Conservation (phyloP, 92 coral and sea anemone species). For the Palythoa heliodiscus region DNA sequence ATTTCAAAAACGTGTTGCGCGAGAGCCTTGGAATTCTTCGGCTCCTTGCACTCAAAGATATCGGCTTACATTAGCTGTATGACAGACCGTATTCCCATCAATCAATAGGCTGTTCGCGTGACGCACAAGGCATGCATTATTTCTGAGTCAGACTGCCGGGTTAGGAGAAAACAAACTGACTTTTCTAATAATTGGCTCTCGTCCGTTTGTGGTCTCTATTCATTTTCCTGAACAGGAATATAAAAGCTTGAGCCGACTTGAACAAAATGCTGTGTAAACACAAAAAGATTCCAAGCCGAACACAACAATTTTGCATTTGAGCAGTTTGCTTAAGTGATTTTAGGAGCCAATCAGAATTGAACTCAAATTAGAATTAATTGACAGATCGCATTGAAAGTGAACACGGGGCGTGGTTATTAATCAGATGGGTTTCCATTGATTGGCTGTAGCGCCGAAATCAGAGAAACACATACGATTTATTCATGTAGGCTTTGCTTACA, state of each 20-base stretch:
- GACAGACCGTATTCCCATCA: slow-evolving; percentile 14
- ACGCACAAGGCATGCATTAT: slow-evolving; percentile 11
- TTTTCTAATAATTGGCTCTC: slow-evolving; percentile 28
- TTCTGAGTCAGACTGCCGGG: slow-evolving; percentile 29
- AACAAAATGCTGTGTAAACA: slow-evolving; percentile 80
- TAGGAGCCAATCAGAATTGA: slow-evolving; percentile 75
- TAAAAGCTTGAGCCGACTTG: slow-evolving; percentile 57
- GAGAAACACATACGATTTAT: slow-evolving; percentile 73
- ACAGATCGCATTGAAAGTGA: slow-evolving; percentile 79
- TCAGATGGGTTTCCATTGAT: slow-evolving; percentile 73
- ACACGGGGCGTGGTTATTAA: slow-evolving; percentile 90
- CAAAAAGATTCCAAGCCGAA: slow-evolving; percentile 51
- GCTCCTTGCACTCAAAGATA: slow-evolving; percentile 33
- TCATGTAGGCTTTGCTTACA: slow-evolving; percentile 71
- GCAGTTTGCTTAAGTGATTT: slow-evolving; percentile 76
- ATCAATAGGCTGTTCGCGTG: not conserved
- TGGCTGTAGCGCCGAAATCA: slow-evolving; percentile 65
- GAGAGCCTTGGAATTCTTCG: slow-evolving; percentile 31
- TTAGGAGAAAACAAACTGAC: slow-evolving; percentile 38
- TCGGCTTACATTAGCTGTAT: slow-evolving; percentile 25
- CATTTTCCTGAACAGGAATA: slow-evolving; percentile 59
- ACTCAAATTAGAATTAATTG: slow-evolving; percentile 78
- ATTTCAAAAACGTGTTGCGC: slow-evolving; percentile 32
- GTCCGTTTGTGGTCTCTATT: slow-evolving; percentile 31
- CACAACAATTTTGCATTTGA: slow-evolving; percentile 73